Percentiles rank a stretch among this genome's conserved stretches.
phyloP scores from a whole-genome alignment of 2,113 vertebrate species.

The Leuciscus idus region DNA sequence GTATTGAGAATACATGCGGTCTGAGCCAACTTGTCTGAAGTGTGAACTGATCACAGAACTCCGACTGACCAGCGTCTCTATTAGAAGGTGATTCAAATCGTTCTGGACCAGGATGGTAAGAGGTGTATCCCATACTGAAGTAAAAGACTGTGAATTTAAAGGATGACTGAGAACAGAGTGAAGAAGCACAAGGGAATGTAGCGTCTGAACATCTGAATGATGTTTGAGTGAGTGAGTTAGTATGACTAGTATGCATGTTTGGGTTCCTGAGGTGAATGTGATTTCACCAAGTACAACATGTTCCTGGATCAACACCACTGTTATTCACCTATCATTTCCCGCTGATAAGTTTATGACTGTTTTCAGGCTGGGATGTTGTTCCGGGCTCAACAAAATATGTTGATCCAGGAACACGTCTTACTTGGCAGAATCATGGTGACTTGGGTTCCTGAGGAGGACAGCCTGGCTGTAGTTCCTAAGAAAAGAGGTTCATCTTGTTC shows the following conservation, averaged over 20 bases:
- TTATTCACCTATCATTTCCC: too few relatives aligned
- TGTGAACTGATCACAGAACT: not conserved
- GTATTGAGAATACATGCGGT: not conserved
- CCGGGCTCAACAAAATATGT: too few relatives aligned
- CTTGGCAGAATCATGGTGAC: too few relatives aligned
- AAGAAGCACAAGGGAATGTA: not conserved
- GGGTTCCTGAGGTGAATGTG: not conserved
- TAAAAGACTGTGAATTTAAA: constrained; percentile 37
- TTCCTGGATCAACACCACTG: too few relatives aligned
- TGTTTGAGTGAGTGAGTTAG: not conserved
- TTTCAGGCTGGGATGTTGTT: too few relatives aligned
- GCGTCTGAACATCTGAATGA: not conserved
- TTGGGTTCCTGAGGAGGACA: not conserved
- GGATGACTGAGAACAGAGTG: not conserved
- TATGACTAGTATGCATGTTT: constrained; percentile 2
- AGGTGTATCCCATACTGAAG: too few relatives aligned
- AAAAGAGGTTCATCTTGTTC: constrained; percentile 7
- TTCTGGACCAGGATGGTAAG: not conserved
- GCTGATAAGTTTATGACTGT: too few relatives aligned
- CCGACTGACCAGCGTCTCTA: not conserved
- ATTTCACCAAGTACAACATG: too few relatives aligned
- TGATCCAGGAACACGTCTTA: too few relatives aligned
- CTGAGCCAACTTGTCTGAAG: constrained; percentile 1
- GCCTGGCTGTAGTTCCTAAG: constrained; percentile 24
- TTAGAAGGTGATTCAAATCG: not conserved